Base-by-base conservation (phyloP, 2,797 vertebrate species). In the Coracias cyanogaster region DNA sequence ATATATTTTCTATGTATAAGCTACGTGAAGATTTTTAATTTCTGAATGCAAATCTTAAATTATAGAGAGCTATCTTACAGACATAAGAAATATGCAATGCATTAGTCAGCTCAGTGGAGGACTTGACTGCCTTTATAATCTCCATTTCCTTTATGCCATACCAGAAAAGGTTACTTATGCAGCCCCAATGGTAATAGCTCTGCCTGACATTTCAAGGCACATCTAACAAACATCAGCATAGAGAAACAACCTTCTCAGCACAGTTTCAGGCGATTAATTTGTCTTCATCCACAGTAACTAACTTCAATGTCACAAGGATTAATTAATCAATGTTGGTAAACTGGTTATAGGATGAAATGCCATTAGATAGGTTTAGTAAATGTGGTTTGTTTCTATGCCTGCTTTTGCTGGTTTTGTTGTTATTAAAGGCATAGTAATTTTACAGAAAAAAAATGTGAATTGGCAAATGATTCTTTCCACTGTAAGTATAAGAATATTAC, bases 151-250 rank as follows among this genome's bases (percentile, higher is more conserved):
- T 76, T 19, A 4, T 33, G 33, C 35, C 20, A 15, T 45, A 82
- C n/a, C 52, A 91, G 93, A 41, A 94, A 92, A 96, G 51, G 91
- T 96, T 39, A 89, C 51, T 62, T 49, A 43, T 41, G 71, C 84
- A 89, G 62, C 83, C 85, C 70, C 73, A 62, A 24, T 4, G 0
- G 73, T 70, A 92, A 94, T 39, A 82, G 41, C 78, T 86, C 76
- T 64, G 64, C 45, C 74, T 96, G 93, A 92, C 94, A 93, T 96
- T 96, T 95, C 84, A 78, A 93, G 91, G 79, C 79, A 77, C 82
- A 95, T 86, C 78, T 74, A 92, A 43, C 82, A 94, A 87, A 87
- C 76, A 92, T 54, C 67, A 87, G 67, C 65, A n/a, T 6, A n/a
- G 67, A 73, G 22, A 78, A 90, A 82, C 71, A 95, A 29, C 49